phyloP scores from a whole-genome alignment of 2,113 vertebrate species.

The Lasiurus cinereus region DNA sequence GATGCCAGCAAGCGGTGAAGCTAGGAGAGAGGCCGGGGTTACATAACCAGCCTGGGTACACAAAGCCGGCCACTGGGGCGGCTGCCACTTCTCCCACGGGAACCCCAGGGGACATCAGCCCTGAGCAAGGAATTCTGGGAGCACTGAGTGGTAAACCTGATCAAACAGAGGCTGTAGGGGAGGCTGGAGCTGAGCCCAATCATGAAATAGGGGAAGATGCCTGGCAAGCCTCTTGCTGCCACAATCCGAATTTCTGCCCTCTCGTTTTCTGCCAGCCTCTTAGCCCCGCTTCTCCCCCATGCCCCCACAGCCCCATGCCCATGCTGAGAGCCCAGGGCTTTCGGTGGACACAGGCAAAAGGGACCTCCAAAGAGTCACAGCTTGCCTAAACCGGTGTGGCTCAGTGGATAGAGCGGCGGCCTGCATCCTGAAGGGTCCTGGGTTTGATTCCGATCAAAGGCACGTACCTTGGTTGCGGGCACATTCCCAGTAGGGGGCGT shows the following conservation, averaged over 20 bases:
- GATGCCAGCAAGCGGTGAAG: constrained; percentile 58
- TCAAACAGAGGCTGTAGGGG: background rate
- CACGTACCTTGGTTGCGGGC: no score
- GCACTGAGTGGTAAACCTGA: background rate
- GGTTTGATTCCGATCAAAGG: no score
- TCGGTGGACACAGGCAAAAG: background rate
- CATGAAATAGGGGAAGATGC: background rate
- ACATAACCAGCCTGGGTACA: constrained; percentile 68
- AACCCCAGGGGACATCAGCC: constrained; percentile 63
- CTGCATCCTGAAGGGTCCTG: no score
- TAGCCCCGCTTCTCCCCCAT: no score
- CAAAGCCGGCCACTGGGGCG: constrained; percentile 18
- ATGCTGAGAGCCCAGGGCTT: background rate
- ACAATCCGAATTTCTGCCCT: background rate
- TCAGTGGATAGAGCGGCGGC: no score
- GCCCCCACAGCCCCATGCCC: background rate
- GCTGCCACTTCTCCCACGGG: constrained; percentile 45
- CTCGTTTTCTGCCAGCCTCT: background rate
- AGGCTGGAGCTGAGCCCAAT: background rate
- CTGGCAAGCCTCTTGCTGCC: background rate
- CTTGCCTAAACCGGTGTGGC: no score
- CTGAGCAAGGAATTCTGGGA: constrained; percentile 62
- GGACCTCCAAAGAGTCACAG: background rate
- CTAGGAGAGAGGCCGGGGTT: constrained; percentile 61
- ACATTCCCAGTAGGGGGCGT: no score